A percentile compares a stretch with the other conserved stretches of the same genome.
Evolutionary conservation across 2,797 vertebrate species (phyloP).

Genomic region (Pelodytes ibericus): DNA sequence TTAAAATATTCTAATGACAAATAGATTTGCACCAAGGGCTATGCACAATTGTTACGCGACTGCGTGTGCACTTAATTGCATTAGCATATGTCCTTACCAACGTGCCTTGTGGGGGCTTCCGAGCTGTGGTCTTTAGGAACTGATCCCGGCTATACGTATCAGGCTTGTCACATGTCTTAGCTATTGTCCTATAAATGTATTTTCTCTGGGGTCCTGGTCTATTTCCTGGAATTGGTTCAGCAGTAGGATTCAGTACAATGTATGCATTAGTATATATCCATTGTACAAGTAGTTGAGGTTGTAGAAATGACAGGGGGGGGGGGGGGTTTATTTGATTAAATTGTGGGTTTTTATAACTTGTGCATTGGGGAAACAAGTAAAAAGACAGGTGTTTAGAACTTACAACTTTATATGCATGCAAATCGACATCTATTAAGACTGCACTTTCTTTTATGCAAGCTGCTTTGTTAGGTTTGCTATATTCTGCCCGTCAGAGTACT

Average conservation of each 20-base stretch:
- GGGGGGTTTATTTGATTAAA: neutral
- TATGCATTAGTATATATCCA: too few species aligned
- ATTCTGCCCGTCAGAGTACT: too few species aligned
- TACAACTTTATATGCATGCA: too few species aligned
- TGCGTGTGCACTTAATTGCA: constrained; percentile 45
- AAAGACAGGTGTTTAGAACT: too few species aligned
- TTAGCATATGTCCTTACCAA: constrained; percentile 48
- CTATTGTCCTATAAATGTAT: constrained; percentile 43
- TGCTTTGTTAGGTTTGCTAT: too few species aligned
- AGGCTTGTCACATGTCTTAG: constrained; percentile 40
- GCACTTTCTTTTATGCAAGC: too few species aligned
- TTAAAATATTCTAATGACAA: constrained; percentile 52
- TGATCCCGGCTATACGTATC: constrained; percentile 19
- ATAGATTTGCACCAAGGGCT: constrained; percentile 50
- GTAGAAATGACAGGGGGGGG: too few species aligned
- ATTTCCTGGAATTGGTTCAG: constrained; percentile 25
- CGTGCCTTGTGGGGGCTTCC: constrained; percentile 46
- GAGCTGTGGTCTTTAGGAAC: constrained; percentile 9
- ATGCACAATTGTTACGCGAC: constrained; percentile 44
- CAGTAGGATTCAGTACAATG: neutral
- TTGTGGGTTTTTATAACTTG: neutral
- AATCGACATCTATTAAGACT: too few species aligned
- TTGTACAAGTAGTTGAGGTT: too few species aligned
- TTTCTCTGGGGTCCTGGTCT: constrained; percentile 44
- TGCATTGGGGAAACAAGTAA: too few species aligned